phyloP scores from a whole-genome alignment of 2,888 invertebrate genomes.

The Drosophila atroscutellata region DNA sequence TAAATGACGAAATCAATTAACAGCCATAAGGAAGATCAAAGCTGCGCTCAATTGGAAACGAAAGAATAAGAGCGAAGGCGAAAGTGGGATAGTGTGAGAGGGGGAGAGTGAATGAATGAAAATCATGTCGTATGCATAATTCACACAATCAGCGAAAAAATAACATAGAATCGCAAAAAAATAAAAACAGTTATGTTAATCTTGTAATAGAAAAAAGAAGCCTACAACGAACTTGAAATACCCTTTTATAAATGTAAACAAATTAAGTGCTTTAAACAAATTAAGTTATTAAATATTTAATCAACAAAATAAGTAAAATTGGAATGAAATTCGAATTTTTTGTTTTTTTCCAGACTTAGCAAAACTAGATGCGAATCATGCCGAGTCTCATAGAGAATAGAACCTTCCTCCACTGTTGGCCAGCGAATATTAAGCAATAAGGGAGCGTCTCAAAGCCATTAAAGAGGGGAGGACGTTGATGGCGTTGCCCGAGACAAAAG shows the following conservation, averaged over 20 bases:
- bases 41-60: conserved; percentile 50
- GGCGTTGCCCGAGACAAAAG: conserved; percentile 56
- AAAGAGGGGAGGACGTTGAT: conserved; percentile 32
- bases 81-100: not conserved
- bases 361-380: not conserved
- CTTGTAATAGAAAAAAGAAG: conserved; percentile 22
- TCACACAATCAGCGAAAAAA: conserved; percentile 36
- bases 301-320: not conserved
- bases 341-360: not conserved
- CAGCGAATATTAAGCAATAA: conserved; percentile 10
- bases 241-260: no score
- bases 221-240: conserved; percentile 12
- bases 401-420: not conserved
- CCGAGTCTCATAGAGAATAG: conserved; percentile 7
- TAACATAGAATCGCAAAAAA: conserved; percentile 24
- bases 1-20: conserved; percentile 57
- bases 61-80: conserved; percentile 22
- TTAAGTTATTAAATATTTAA: not conserved
- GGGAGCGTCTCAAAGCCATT: conserved; percentile 38
- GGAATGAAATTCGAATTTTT: no score
- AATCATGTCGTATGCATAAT: conserved; percentile 58
- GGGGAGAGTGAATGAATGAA: conserved; percentile 25
- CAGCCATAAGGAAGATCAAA: conserved; percentile 57
- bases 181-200: conserved; percentile 26
- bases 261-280: not conserved